These are phyloP conservation scores for Drosophila engyochracea DNA, from an alignment of 2,888 invertebrate genomes.

Conservation along the genomic window DNA sequence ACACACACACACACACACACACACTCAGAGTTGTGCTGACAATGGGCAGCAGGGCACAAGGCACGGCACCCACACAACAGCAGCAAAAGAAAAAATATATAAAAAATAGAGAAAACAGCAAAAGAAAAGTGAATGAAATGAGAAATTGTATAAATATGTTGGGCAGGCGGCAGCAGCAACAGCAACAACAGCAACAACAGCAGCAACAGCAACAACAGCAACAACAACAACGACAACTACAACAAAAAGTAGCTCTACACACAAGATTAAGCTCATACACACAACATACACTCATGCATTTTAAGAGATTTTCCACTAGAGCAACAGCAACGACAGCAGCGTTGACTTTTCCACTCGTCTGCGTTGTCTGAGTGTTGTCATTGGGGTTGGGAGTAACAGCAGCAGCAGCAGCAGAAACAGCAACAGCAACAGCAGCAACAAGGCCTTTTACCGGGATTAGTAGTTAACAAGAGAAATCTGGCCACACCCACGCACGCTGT, in stretches of 20 bases:
- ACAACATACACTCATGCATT: slow-evolving; percentile 58
- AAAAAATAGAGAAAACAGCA: slow-evolving; percentile 21
- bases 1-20: background rate
- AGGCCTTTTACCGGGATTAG: slow-evolving; percentile 82
- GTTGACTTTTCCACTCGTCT: slow-evolving; percentile 78
- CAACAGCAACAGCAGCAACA: slow-evolving; percentile 50
- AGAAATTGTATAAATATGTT: slow-evolving; percentile 80
- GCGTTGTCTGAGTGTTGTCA: slow-evolving; percentile 63
- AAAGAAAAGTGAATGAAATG: slow-evolving; percentile 73
- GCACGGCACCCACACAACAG: slow-evolving; percentile 7
- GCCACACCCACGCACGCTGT: slow-evolving; percentile 57
- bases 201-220: slow-evolving; percentile 16
- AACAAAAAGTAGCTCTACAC: slow-evolving; percentile 47
- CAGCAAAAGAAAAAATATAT: background rate
- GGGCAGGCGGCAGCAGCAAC: slow-evolving; percentile 50
- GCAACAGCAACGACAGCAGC: slow-evolving; percentile 50
- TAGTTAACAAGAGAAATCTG: slow-evolving; percentile 81
- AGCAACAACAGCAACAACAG: background rate
- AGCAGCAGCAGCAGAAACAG: slow-evolving; percentile 40
- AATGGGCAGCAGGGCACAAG: slow-evolving; percentile 37
- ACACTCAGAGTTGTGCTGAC: slow-evolving; percentile 37
- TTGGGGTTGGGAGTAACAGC: slow-evolving; percentile 22
- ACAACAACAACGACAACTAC: slow-evolving; percentile 9
- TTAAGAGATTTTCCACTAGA: slow-evolving; percentile 77
- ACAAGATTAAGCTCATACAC: slow-evolving; percentile 58